phyloP scores from a whole-genome alignment of 2,797 vertebrate genomes.

The Oreochromis mossambicus region DNA sequence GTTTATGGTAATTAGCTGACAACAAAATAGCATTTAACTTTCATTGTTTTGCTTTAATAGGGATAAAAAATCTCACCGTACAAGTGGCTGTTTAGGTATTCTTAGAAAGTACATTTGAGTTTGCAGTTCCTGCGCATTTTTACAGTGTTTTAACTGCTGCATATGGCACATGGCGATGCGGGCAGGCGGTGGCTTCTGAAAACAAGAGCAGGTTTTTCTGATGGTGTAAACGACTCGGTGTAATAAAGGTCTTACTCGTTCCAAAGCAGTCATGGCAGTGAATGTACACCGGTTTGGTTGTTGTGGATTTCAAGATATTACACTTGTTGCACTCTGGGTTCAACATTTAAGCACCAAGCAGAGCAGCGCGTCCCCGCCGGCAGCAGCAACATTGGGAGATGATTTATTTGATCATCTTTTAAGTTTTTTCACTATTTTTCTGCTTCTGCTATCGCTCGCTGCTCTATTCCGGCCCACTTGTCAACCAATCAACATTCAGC shows the following conservation, averaged over 20 bases:
- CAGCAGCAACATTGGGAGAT: neutral
- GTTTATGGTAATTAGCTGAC: neutral
- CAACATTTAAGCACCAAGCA: neutral
- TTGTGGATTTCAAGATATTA: neutral
- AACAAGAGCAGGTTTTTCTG: neutral
- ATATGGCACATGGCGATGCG: neutral
- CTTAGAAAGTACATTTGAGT: neutral
- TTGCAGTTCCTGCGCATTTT: too few species aligned
- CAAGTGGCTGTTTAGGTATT: neutral
- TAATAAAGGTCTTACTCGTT: neutral
- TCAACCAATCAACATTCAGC: neutral
- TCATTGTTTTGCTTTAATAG: neutral
- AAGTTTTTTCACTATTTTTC: neutral
- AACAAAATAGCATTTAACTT: accelerated
- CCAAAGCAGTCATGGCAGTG: accelerated
- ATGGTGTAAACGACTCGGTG: neutral
- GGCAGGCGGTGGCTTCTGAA: neutral
- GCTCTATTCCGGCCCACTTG: neutral
- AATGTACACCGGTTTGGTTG: neutral
- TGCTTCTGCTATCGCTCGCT: neutral
- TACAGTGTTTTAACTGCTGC: neutral
- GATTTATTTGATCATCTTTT: neutral
- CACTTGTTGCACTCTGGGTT: neutral
- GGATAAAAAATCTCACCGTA: neutral
- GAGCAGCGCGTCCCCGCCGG: neutral